Conservation (phyloP, 2,797 vertebrate genomes). For the Chaetodon trifasciatus region DNA sequence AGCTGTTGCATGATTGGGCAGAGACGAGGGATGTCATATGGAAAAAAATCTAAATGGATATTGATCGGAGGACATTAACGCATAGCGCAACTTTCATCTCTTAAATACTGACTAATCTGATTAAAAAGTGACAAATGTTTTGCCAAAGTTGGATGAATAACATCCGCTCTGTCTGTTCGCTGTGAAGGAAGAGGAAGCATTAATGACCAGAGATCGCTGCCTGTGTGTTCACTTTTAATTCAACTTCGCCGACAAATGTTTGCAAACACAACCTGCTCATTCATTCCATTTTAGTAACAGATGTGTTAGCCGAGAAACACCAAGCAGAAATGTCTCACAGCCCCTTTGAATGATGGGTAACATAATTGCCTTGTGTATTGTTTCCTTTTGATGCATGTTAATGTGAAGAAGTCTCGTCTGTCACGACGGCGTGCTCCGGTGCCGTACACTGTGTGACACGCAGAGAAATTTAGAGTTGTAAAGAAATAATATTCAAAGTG, state of each 20-base stretch:
- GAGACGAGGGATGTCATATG: not conserved
- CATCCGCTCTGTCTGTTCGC: not conserved
- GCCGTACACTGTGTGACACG: conserved; percentile 28
- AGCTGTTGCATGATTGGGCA: not conserved
- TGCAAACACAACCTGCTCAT: conserved; percentile 33
- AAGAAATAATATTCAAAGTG: conserved; percentile 60
- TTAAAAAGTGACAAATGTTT: conserved; percentile 1
- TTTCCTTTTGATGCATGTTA: conserved; percentile 62
- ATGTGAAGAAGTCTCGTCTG: conserved; percentile 43
- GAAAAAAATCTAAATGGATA: not conserved
- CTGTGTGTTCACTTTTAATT: conserved; percentile 41
- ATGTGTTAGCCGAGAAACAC: conserved; percentile 21
- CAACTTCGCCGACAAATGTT: conserved; percentile 37
- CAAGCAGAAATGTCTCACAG: conserved; percentile 6
- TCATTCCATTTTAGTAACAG: conserved; percentile 35
- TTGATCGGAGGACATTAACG: not conserved
- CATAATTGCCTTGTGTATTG: conserved; percentile 58
- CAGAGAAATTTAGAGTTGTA: conserved; percentile 55
- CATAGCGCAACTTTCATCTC: not conserved
- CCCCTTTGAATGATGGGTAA: conserved; percentile 56
- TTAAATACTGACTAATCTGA: not conserved
- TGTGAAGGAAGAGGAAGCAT: conserved; percentile 5
- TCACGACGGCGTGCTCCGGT: conserved; percentile 17
- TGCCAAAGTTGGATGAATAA: conserved; percentile 4
- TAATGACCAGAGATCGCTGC: conserved; percentile 42